Percentiles rank a stretch among this genome's conserved stretches.
These are phyloP conservation scores for Leuctra nigra DNA, from an alignment of 2,888 invertebrate species.

Conservation along the genomic window DNA sequence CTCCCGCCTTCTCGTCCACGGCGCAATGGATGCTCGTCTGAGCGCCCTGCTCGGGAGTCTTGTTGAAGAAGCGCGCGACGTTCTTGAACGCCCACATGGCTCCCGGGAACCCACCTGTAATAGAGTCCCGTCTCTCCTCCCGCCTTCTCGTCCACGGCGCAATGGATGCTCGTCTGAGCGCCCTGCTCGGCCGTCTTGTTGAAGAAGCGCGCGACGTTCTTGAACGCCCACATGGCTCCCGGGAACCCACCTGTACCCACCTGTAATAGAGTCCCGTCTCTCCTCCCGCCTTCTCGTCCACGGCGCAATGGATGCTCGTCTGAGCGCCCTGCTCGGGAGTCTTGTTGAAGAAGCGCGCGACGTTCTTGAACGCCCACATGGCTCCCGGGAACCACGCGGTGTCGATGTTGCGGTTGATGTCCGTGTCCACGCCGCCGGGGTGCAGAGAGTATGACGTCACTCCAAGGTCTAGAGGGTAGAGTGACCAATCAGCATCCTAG, in stretches of 20 bases:
- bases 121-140: constrained; percentile 41
- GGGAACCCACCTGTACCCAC: constrained; percentile 19
- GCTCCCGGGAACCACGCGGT: constrained; percentile 46
- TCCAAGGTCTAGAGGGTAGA: constrained; percentile 31
- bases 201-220: constrained; percentile 28
- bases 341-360: constrained; percentile 34
- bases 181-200: constrained; percentile 37
- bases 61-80: constrained; percentile 30
- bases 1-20: constrained; percentile 36
- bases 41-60: constrained; percentile 38
- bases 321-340: constrained; percentile 42
- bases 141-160: constrained; percentile 36
- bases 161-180: constrained; percentile 40
- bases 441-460: constrained; percentile 41
- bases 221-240: constrained; percentile 14
- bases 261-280: constrained; percentile 44
- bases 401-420: constrained; percentile 38
- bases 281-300: constrained; percentile 39
- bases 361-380: constrained; percentile 35
- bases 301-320: constrained; percentile 41
- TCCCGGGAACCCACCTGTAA: constrained; percentile 39
- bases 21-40: constrained; percentile 40
- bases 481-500: background rate
- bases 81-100: constrained; percentile 21
- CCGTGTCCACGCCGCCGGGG: constrained; percentile 39